A percentile compares a stretch with the other conserved stretches of the same genome.
phyloP scores from a whole-genome alignment of 2,888 invertebrate genomes.

The Dendrolimus pini region DNA sequence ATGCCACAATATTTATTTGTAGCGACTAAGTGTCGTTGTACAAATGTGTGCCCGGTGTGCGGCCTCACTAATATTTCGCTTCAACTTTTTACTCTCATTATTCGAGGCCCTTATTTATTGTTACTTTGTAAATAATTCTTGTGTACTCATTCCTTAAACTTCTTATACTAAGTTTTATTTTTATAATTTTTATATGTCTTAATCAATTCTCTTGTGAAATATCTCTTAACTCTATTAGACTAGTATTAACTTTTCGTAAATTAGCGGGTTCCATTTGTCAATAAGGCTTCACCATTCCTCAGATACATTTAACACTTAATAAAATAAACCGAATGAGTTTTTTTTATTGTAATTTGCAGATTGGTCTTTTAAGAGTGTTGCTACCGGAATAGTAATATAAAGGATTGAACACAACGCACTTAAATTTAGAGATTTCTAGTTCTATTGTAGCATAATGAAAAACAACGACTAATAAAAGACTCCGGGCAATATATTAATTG shows the following conservation, averaged over 20 bases:
- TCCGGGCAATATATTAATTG: conserved; percentile 11
- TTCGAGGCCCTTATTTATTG: neutral
- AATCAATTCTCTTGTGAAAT: conserved; percentile 12
- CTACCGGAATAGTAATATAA: conserved; percentile 65
- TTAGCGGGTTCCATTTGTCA: neutral
- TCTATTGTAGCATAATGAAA: conserved; percentile 42
- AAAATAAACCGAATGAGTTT: neutral
- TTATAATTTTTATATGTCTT: conserved; percentile 17
- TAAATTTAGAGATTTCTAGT: conserved; percentile 20
- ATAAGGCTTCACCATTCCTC: neutral
- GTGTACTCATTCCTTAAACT: conserved; percentile 7
- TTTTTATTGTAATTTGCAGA: conserved; percentile 56
- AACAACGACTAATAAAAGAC: conserved; percentile 69
- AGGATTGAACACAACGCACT: conserved; percentile 35
- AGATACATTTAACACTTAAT: neutral
- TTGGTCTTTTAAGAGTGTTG: conserved; percentile 74
- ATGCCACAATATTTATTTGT: too few species aligned
- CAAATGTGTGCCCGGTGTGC: too few species aligned
- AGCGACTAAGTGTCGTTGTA: too few species aligned
- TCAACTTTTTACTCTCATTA: neutral
- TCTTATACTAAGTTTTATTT: conserved; percentile 18
- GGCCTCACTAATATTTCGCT: neutral
- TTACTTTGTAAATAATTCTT: neutral
- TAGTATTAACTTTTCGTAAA: neutral
- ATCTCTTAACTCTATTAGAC: neutral